phyloP scores from a whole-genome alignment of 2,888 invertebrate species.

The Drosophila austrosaltans region DNA sequence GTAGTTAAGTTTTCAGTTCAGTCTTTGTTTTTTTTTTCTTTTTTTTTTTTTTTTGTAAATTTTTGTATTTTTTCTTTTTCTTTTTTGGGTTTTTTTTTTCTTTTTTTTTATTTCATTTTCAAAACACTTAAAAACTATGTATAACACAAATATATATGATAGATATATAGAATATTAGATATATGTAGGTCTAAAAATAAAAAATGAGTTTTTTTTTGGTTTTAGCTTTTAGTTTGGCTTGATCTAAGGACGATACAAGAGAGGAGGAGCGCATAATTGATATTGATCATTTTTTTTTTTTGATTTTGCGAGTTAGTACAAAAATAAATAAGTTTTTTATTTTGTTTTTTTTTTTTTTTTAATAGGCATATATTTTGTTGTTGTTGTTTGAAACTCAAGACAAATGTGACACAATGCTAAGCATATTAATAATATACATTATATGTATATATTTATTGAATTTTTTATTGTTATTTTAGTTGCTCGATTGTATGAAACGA shows the following conservation, averaged over 20 bases:
- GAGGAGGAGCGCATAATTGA: conserved; percentile 57
- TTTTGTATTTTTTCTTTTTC: conserved; percentile 27
- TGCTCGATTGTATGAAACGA: conserved; percentile 58
- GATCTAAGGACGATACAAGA: conserved; percentile 68
- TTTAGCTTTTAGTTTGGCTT: conserved; percentile 43
- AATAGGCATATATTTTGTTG: conserved; percentile 34
- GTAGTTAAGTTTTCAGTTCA: conserved; percentile 27
- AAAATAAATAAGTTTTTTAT: conserved; percentile 51
- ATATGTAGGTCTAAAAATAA: conserved; percentile 61
- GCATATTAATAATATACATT: conserved; percentile 32
- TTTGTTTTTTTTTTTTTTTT: not conserved
- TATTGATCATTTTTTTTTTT: conserved; percentile 30
- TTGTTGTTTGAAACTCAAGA: conserved; percentile 55
- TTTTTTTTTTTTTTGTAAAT: conserved; percentile 37
- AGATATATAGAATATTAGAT: conserved; percentile 39
- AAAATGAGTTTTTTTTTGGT: conserved; percentile 59
- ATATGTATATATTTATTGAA: conserved; percentile 19
- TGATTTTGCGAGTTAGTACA: conserved; percentile 68
- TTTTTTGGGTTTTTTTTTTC: conserved; percentile 47
- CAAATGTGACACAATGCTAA: conserved; percentile 61
- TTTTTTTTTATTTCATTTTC: conserved; percentile 51
- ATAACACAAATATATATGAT: conserved; percentile 45
- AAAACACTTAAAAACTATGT: conserved; percentile 57
- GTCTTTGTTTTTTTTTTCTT: conserved; percentile 30
- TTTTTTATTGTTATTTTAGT: conserved; percentile 20